Base-by-base conservation (phyloP, 1,140 invertebrate species). In the Macrobrachium rosenbergii region DNA sequence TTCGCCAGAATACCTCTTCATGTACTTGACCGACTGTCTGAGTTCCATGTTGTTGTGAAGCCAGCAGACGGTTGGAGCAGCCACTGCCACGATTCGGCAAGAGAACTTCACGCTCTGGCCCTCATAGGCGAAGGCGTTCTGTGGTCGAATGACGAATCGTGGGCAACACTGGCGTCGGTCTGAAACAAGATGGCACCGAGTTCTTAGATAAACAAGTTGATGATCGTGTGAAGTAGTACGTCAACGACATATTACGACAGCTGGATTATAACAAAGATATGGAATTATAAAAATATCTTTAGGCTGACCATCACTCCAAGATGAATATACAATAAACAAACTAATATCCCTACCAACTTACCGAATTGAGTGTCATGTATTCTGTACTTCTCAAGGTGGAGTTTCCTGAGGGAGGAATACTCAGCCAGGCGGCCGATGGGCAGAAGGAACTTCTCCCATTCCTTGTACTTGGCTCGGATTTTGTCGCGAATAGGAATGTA, bases 1-100 rank as follows among this genome's bases (percentile, higher is more conserved):
- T 89, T 99, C 97, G 62, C 97, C 97, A 58, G 95, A 93, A 91
- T 99, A 99, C 64, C 98, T 95, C 93, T 99, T 99, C 98, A 99
- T 99, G 92, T 98, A 99, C 92, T 99, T 99, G 43, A 99, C 98
- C 90, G 98, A 99, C 92, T 99, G 99, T 81, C 96, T 94, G n/a
- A 99, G 93, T 91, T 99, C 98, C 89, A 95, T 94, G 91, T 97
- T 97, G 92, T 98, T 98, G 89, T 97, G 95, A 89, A 95, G 97
- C 99, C 99, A 99, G 28, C 97, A 97, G 60, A 99, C 94, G 14
- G 98, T 98, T 5, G 98, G 97, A 28, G 97, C 94, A 28, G 98
- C 98, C 84, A 96, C 95, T 11, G 98, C 98, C 90, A 99, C 97
- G 88, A 99, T 96, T 89, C 98, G 95, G 92, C 98, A 99, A 91